Percentiles rank a stretch among this genome's conserved stretches.
Conservation (phyloP, 2,113 vertebrate species). For the Perca flavescens region DNA sequence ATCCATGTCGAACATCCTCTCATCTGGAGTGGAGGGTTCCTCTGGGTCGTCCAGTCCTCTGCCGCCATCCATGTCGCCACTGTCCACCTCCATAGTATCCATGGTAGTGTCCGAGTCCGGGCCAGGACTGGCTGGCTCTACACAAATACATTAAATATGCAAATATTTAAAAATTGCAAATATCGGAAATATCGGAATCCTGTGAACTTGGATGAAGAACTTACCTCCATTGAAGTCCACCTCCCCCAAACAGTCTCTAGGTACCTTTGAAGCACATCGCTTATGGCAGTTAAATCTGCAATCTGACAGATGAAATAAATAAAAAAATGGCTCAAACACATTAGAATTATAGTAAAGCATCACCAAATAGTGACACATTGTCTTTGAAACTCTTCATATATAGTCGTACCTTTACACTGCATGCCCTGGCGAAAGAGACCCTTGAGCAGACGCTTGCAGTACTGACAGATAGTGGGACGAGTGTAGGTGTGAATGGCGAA, state of each 20-base stretch:
- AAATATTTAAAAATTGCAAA: background rate
- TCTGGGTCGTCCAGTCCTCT: constrained; percentile 92
- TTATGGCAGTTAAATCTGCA: constrained; percentile 99
- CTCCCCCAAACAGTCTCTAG: constrained; percentile 96
- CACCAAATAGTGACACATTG: background rate
- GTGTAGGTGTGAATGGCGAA: constrained; percentile 98
- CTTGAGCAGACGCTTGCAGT: constrained; percentile 96
- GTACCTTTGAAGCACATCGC: constrained; percentile 96
- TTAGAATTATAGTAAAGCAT: background rate
- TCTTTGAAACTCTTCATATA: background rate
- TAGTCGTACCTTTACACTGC: constrained; percentile 95
- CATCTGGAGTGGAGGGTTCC: constrained; percentile 94
- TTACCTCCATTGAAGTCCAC: constrained; percentile 96
- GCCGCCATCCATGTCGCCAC: constrained; percentile 89
- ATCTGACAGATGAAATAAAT: constrained; percentile 80
- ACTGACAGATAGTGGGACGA: constrained; percentile 98
- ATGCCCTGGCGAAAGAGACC: constrained; percentile 98
- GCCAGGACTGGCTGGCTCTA: constrained; percentile 93
- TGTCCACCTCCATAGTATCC: constrained; percentile 98
- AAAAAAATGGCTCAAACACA: background rate
- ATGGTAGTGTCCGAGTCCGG: constrained; percentile 95
- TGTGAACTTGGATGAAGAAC: constrained; percentile 16
- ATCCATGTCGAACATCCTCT: constrained; percentile 96
- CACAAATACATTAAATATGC: background rate
- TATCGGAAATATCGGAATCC: background rate